These are phyloP conservation scores for Argopecten irradians DNA, from an alignment of 1,140 invertebrate species.

Conservation along the genomic window DNA sequence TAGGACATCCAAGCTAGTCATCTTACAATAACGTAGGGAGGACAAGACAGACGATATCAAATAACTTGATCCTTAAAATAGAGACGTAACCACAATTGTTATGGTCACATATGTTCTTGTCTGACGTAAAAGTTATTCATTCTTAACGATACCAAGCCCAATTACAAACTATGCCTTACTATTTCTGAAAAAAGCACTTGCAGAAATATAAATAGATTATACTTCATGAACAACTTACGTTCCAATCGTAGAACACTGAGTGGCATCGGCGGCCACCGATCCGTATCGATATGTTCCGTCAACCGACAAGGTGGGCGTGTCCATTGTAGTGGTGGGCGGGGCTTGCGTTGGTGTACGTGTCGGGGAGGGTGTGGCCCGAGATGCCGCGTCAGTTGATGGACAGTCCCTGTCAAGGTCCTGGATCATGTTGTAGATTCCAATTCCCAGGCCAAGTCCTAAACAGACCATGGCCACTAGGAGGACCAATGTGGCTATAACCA, in stretches of 20 bases:
- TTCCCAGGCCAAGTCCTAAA: background rate
- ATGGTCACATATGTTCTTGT: background rate
- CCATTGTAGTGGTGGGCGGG: background rate
- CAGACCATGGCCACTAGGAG: background rate
- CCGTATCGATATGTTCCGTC: background rate
- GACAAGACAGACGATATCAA: background rate
- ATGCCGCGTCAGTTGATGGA: background rate
- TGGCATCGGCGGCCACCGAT: background rate
- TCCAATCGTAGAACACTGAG: background rate
- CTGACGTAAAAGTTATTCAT: background rate
- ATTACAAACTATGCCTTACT: background rate
- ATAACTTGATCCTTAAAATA: background rate
- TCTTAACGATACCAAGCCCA: background rate
- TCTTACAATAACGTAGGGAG: no score
- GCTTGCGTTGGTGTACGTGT: background rate
- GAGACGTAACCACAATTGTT: background rate
- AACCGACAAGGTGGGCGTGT: background rate
- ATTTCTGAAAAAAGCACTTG: background rate
- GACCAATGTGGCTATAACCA: background rate
- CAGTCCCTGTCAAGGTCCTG: background rate
- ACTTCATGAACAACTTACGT: no score
- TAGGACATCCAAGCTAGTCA: no score
- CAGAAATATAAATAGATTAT: background rate
- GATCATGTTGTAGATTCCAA: conserved; percentile 2
- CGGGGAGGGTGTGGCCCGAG: background rate